Evolutionary conservation across 2,113 vertebrate genomes (phyloP), one percentile per base, ranked within the genome.

Genomic region (Maccullochella peelii): DNA sequence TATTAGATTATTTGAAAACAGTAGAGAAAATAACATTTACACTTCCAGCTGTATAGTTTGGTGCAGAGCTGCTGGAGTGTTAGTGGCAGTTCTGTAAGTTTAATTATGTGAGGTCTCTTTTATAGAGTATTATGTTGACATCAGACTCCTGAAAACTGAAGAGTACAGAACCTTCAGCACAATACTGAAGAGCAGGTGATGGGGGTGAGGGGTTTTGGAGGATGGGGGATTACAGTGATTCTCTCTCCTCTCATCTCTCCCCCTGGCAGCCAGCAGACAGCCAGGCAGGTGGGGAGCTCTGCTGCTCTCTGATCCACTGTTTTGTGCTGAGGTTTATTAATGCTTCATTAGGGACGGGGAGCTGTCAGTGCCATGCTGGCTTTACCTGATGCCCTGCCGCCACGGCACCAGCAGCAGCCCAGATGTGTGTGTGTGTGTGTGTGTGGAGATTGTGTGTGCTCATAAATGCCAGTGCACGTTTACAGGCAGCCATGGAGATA

Each of bases 251-350:
- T 85, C 74, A 74, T 83, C 80, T 79, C 59, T 44, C 54, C 86
- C 75, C 30, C 73, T 65, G 81, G 86, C 87, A 86, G 79, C 6
- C 66, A 84, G 84, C 81, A 86, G 85, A 76, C 81, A 91, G 82
- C 68, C 72, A 84, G 73, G 82, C 83, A 85, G 86, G 89, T 63
- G 52, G 84, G 84, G 72, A 77, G 81, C 80, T 84, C 73, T 69
- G 80, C 86, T 82, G 84, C 80, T 79, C 87, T 88, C 87, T 93
- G 91, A 91, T 93, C 87, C 89, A 87, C 87, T 92, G 79, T 91
- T 94, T 92, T 85, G 84, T 75, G 82, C 84, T 87, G 83, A 80
- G 78, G 80, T 93, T 92, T 94, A 93, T 94, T 93, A 95, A 93
- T 90, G 93, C 94, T 89, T 94, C 92, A 94, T 94, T 93, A 90